These are phyloP conservation scores for Allolobophora icterica DNA, from an alignment of 2,888 invertebrate genomes.

Conservation along the genomic window DNA sequence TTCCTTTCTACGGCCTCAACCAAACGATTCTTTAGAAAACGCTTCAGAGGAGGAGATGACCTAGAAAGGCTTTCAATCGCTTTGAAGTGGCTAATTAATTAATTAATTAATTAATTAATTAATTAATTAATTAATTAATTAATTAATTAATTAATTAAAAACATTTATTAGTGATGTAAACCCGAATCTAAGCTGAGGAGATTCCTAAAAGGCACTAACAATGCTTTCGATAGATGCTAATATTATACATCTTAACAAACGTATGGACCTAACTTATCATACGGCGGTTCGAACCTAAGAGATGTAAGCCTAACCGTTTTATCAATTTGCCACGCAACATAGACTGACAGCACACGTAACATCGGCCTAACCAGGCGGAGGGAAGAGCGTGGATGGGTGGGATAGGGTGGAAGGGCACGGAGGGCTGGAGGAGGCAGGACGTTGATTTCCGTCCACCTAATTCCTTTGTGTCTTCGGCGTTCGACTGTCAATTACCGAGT, in stretches of 20 bases:
- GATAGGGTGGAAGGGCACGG: not conserved
- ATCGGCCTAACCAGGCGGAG: not conserved
- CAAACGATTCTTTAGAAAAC: too few relatives aligned
- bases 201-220: not conserved
- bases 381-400: too few relatives aligned
- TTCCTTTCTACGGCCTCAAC: too few relatives aligned
- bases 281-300: not conserved
- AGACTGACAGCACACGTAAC: not conserved
- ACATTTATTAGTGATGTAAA: not conserved
- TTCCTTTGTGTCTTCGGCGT: not conserved
- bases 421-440: not conserved
- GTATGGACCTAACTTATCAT: not conserved
- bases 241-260: not conserved
- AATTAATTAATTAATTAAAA: not conserved
- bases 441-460: conserved; percentile 17
- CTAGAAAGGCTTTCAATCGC: not conserved
- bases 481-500: conserved; percentile 9
- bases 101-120: not conserved
- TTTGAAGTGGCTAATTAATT: not conserved
- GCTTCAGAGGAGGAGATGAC: too few relatives aligned
- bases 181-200: too few relatives aligned
- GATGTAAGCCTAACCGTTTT: not conserved
- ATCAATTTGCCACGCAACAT: not conserved
- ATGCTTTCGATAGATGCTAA: not conserved
- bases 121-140: not conserved